These are phyloP conservation scores for Lepilemur ruficaudatus DNA, from an alignment of 2,797 vertebrate genomes.

Conservation along the genomic window DNA sequence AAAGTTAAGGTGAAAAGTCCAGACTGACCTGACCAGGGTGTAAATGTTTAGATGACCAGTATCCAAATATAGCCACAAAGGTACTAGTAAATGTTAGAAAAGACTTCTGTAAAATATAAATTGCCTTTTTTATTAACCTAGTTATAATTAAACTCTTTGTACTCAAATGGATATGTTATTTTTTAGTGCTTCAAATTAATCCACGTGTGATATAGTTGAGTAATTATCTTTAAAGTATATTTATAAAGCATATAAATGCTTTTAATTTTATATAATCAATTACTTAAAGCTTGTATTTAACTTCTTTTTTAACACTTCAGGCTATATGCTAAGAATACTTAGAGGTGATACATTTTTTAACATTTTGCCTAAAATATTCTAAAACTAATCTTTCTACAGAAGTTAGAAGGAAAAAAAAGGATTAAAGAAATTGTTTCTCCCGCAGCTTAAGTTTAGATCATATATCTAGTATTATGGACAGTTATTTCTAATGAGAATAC, in stretches of 20 bases:
- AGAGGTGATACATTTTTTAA: slow-evolving; percentile 32
- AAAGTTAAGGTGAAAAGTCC: slow-evolving; percentile 39
- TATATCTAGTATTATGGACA: neutral
- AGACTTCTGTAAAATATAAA: neutral
- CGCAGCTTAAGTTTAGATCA: slow-evolving; percentile 14
- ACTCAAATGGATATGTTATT: slow-evolving; percentile 20
- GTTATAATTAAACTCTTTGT: neutral
- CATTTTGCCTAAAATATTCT: slow-evolving; percentile 49
- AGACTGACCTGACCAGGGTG: neutral
- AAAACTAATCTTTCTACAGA: slow-evolving; percentile 29
- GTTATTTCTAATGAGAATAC: slow-evolving; percentile 28
- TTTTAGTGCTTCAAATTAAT: slow-evolving; percentile 25
- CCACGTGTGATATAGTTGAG: neutral
- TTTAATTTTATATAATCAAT: slow-evolving; percentile 33
- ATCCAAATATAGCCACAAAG: slow-evolving; percentile 41
- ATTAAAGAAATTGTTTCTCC: slow-evolving; percentile 12
- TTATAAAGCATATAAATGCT: slow-evolving; percentile 3
- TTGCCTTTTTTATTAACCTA: slow-evolving; percentile 18
- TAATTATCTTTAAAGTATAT: slow-evolving; percentile 35
- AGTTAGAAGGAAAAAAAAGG: slow-evolving; percentile 19
- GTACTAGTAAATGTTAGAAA: slow-evolving; percentile 21
- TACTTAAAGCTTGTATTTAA: slow-evolving; percentile 37
- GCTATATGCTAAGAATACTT: slow-evolving; percentile 8
- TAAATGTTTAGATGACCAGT: neutral
- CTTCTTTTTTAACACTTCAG: slow-evolving; percentile 40